Evolutionary conservation across 2,888 invertebrate species (phyloP).

Genomic region (Lutraria lutraria): DNA sequence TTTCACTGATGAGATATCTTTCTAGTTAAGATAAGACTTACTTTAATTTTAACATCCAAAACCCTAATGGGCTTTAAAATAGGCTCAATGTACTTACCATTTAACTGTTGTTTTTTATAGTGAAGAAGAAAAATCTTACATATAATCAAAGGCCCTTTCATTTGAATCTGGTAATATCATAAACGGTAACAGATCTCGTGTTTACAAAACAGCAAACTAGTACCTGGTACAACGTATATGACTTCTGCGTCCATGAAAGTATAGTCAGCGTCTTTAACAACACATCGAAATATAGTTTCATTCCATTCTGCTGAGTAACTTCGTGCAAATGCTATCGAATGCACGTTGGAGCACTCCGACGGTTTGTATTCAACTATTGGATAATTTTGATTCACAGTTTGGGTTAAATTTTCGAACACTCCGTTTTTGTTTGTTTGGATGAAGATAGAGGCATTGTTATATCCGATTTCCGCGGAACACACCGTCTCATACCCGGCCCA

Average conservation of each 20-base stretch:
- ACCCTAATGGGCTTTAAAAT: no score
- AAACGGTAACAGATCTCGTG: no score
- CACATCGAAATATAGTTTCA: slow-evolving; percentile 29
- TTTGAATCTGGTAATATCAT: no score
- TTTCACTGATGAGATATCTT: no score
- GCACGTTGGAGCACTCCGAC: slow-evolving; percentile 16
- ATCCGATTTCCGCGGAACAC: slow-evolving; percentile 40
- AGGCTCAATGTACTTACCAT: no score
- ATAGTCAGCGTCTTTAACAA: not conserved
- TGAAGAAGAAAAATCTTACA: no score
- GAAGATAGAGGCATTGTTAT: slow-evolving; percentile 12
- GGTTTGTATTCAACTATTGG: not conserved
- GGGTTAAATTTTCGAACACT: not conserved
- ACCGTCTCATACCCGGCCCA: slow-evolving; percentile 27
- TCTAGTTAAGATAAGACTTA: no score
- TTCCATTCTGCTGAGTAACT: slow-evolving; percentile 34
- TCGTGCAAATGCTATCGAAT: slow-evolving; percentile 12
- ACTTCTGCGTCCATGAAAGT: not conserved
- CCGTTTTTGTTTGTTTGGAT: slow-evolving; percentile 35
- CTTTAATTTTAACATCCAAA: no score
- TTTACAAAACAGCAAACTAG: no score
- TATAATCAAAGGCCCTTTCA: no score
- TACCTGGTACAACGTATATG: slow-evolving; percentile 35
- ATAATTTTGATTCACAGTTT: not conserved
- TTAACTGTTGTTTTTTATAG: no score